Percentiles rank a stretch among this genome's conserved stretches.
These are phyloP conservation scores for Samia ricini DNA, from an alignment of 1,140 invertebrate genomes.

Conservation along the genomic window DNA sequence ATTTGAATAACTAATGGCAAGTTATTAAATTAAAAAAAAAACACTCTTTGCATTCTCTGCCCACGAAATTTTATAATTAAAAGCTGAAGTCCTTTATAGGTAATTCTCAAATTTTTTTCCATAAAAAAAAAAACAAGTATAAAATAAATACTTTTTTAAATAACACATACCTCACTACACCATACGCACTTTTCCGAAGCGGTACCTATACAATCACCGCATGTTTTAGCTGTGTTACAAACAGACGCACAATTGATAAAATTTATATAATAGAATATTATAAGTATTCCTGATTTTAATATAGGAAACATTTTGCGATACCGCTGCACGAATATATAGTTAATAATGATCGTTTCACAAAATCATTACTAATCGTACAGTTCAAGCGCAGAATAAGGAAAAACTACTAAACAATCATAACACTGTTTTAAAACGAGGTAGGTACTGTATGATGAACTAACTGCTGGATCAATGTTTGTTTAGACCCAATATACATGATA, in stretches of 20 bases:
- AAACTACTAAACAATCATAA: neutral
- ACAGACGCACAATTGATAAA: constrained; percentile 19
- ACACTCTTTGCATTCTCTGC: no score
- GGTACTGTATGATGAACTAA: no score
- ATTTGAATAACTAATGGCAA: no score
- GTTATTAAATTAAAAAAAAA: no score
- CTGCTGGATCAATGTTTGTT: no score
- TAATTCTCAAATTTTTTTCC: no score
- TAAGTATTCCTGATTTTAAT: neutral
- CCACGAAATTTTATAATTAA: no score
- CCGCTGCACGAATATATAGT: neutral
- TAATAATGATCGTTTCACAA: neutral
- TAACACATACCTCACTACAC: constrained; percentile 44
- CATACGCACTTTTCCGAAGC: constrained; percentile 40
- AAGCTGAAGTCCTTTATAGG: no score
- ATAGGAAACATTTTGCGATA: neutral
- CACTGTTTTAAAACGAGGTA: neutral
- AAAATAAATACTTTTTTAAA: neutral
- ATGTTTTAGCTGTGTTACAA: constrained; percentile 37
- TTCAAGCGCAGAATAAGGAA: neutral
- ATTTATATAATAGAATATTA: neutral
- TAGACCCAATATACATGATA: no score
- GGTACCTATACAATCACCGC: constrained; percentile 43
- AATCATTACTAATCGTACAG: neutral
- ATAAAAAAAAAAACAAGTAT: neutral